Base-by-base conservation (phyloP, 2,113 vertebrate species). In the Campylomormyrus tamandua region DNA sequence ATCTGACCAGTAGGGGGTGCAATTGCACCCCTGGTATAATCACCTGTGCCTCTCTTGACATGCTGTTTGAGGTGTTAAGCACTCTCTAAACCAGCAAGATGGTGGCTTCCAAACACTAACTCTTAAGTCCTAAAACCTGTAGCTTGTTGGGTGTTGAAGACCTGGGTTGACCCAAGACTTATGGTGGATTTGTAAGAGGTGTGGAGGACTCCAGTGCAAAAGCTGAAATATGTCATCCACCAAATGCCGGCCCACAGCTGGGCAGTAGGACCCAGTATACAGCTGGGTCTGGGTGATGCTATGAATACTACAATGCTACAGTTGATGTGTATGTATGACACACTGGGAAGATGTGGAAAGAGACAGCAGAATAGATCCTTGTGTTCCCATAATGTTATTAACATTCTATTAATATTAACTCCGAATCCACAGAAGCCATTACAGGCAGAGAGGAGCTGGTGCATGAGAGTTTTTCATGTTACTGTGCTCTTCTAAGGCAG, bases 321-420 rank as follows among this genome's bases (percentile, higher is more conserved):
- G 31, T 13, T 77, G 17, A 77, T 77, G 31, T 39, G 11, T 39
- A 17, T 27, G 70, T 77, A 13, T 10, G 13, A 77, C 31, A 77
- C n/a, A 39, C 13, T 15, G n/a, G 70, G 70, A 13, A 35, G 31
- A 39, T 77, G 70, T 35, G 31, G 27, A 77, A 39, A 39, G 19
- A 87, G 80, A 90, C 90, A 90, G 88, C 86, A 91, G 89, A 48
- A 27, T 87, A 9, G 45, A 45, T 46, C 80, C 27, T 5, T 46
- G 35, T 8, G 56, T 8, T 15, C 53, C 21, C 27, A 45, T 91
- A 89, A 74, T 74, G 90, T 92, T 70, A 74, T 53, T 49, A 39
- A 91, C 77, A 91, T 91, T 90, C 90, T 89, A 88, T 89, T 91
- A 90, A 92, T 91, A 90, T 90, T 85, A 58, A 89, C 45, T 66